These are phyloP conservation scores for Molossus alvarezi DNA, from an alignment of 2,797 vertebrate genomes.

Conservation along the genomic window DNA sequence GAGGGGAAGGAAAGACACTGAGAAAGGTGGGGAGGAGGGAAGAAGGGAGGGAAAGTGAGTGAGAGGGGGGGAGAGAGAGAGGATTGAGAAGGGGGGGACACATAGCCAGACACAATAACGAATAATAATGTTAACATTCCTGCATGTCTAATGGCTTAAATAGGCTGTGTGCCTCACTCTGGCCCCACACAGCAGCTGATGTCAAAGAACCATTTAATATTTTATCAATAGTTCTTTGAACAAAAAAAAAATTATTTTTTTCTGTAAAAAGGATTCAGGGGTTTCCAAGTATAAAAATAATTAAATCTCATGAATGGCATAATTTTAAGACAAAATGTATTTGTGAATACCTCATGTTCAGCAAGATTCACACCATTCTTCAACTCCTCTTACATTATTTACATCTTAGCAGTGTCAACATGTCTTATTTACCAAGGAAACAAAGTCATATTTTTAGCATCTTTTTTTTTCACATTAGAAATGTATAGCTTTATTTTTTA, in stretches of 20 bases:
- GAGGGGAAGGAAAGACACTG: slow-evolving; percentile 79
- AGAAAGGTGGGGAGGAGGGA: slow-evolving; percentile 86
- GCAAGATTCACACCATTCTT: slow-evolving; percentile 61
- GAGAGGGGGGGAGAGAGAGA: slow-evolving; percentile 81
- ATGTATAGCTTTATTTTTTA: slow-evolving; percentile 70
- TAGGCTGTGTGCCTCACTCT: slow-evolving; percentile 79
- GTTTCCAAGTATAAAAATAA: slow-evolving; percentile 77
- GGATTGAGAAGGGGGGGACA: slow-evolving; percentile 79
- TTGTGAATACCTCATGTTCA: slow-evolving; percentile 68
- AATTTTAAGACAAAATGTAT: slow-evolving; percentile 77
- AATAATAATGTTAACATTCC: slow-evolving; percentile 97
- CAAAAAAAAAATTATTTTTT: slow-evolving; percentile 72
- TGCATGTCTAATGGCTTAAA: slow-evolving; percentile 96
- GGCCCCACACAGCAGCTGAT: slow-evolving; percentile 80
- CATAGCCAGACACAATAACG: slow-evolving; percentile 94
- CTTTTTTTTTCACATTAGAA: slow-evolving; percentile 62
- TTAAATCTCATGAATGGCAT: slow-evolving; percentile 73
- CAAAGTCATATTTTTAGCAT: slow-evolving; percentile 78
- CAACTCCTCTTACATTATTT: slow-evolving; percentile 83
- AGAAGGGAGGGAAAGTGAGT: slow-evolving; percentile 86
- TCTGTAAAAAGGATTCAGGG: slow-evolving; percentile 70
- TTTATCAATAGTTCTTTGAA: slow-evolving; percentile 86
- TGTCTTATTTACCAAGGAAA: slow-evolving; percentile 79
- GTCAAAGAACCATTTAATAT: slow-evolving; percentile 86
- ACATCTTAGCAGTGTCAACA: slow-evolving; percentile 76